Evolutionary conservation across 2,888 invertebrate genomes (phyloP).

Genomic region (Tenthredo livida): DNA sequence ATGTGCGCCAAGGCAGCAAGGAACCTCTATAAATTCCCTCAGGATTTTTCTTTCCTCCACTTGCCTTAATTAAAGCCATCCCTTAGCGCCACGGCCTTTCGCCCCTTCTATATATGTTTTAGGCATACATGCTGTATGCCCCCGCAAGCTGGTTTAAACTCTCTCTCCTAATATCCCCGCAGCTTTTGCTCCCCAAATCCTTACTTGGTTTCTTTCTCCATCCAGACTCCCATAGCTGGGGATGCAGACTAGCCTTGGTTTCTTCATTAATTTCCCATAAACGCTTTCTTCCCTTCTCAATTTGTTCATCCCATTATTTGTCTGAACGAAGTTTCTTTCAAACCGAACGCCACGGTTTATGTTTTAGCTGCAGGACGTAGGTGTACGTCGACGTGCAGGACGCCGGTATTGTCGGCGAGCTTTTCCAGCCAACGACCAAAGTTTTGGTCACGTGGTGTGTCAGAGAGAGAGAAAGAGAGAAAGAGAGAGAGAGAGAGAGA

Average conservation of each 20-base stretch:
- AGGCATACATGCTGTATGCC: too few species aligned
- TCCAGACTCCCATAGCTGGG: background rate
- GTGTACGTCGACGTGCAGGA: background rate
- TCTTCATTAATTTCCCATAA: too few species aligned
- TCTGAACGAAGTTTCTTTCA: too few species aligned
- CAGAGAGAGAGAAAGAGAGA: constrained; percentile 22
- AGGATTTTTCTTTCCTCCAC: constrained; percentile 77
- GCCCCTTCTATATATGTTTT: background rate
- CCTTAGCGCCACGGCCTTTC: constrained; percentile 59
- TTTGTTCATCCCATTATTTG: too few species aligned
- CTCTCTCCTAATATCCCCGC: too few species aligned
- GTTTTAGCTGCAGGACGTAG: background rate
- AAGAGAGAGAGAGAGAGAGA: background rate
- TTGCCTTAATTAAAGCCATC: constrained; percentile 77
- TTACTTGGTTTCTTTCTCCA: background rate
- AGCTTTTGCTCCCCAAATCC: background rate
- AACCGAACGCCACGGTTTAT: too few species aligned
- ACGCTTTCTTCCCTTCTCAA: too few species aligned
- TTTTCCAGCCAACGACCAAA: constrained; percentile 35
- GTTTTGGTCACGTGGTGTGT: constrained; percentile 37
- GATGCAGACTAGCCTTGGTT: too few species aligned
- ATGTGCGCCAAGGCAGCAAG: background rate
- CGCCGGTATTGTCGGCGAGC: constrained; percentile 34
- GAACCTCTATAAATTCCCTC: constrained; percentile 77
- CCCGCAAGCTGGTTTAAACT: too few species aligned